phyloP scores from a whole-genome alignment of 2,888 invertebrate genomes.

The Melanostoma mellinum region DNA sequence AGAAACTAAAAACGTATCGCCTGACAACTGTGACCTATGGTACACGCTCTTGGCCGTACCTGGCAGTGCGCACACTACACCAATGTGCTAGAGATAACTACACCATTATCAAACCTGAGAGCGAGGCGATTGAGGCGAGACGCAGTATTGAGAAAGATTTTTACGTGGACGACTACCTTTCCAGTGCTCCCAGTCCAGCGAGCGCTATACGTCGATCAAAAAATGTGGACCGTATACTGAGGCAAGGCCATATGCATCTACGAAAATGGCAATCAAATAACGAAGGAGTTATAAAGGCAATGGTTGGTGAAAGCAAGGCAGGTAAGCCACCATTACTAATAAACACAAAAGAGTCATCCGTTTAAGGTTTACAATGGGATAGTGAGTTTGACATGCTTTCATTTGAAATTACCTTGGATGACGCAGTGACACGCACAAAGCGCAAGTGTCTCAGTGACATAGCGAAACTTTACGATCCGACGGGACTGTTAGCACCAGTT shows the following conservation, averaged over 20 bases:
- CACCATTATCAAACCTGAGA: not conserved
- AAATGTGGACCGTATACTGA: not conserved
- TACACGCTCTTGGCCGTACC: slow-evolving; percentile 31
- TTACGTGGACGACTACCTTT: slow-evolving; percentile 37
- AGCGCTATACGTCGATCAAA: slow-evolving; percentile 26
- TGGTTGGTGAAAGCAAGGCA: slow-evolving; percentile 4
- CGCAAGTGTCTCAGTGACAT: slow-evolving; percentile 31
- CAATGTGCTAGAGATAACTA: slow-evolving; percentile 34
- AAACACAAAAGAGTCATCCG: slow-evolving; percentile 7
- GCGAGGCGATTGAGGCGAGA: slow-evolving; percentile 29
- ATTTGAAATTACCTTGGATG: slow-evolving; percentile 19
- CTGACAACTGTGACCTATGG: slow-evolving; percentile 47
- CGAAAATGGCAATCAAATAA: slow-evolving; percentile 22
- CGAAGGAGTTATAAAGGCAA: slow-evolving; percentile 8
- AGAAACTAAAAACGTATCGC: slow-evolving; percentile 10
- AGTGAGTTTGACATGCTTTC: slow-evolving; percentile 28
- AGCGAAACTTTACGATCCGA: slow-evolving; percentile 33
- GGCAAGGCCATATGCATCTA: slow-evolving; percentile 15
- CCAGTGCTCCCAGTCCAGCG: slow-evolving; percentile 33
- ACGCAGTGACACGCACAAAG: slow-evolving; percentile 20
- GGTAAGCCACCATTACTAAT: slow-evolving; percentile 9
- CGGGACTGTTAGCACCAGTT: slow-evolving; percentile 32
- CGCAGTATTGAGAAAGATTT: slow-evolving; percentile 35
- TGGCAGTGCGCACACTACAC: slow-evolving; percentile 23
- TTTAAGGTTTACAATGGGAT: slow-evolving; percentile 36